phyloP scores from a whole-genome alignment of 1,140 invertebrate species.

The Drosophila leontia region DNA sequence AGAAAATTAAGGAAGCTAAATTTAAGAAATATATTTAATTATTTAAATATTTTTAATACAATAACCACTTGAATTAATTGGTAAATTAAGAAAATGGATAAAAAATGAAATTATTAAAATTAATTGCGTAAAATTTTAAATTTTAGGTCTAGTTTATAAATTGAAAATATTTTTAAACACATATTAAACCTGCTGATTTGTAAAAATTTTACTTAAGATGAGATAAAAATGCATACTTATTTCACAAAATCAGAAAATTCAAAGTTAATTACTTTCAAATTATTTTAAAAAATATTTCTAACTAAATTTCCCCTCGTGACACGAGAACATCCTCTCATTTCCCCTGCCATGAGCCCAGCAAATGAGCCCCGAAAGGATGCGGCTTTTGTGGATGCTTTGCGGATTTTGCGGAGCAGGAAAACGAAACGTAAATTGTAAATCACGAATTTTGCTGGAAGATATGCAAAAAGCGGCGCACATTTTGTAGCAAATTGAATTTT shows the following conservation, averaged over 20 bases:
- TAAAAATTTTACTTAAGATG: too few relatives aligned
- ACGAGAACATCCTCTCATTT: slow-evolving; percentile 18
- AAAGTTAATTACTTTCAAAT: background rate
- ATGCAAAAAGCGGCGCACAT: slow-evolving; percentile 83
- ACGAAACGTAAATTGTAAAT: slow-evolving; percentile 84
- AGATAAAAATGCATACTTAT: background rate
- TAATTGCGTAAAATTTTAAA: too few relatives aligned
- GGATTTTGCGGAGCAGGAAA: slow-evolving; percentile 59
- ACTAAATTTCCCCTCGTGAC: slow-evolving; percentile 17
- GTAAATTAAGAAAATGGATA: background rate
- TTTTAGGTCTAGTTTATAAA: too few relatives aligned
- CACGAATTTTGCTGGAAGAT: slow-evolving; percentile 84
- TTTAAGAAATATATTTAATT: too few relatives aligned
- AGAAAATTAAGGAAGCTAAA: too few relatives aligned
- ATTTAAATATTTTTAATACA: background rate
- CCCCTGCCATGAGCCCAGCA: slow-evolving; percentile 28
- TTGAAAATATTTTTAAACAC: too few relatives aligned
- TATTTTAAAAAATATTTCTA: too few relatives aligned
- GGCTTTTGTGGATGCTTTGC: slow-evolving; percentile 13
- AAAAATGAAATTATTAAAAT: background rate
- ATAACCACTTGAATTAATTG: too few relatives aligned
- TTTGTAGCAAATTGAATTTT: slow-evolving; percentile 84
- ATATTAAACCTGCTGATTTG: too few relatives aligned
- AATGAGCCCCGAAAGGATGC: slow-evolving; percentile 65
- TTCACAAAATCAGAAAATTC: background rate